Percentiles rank a stretch among this genome's conserved stretches.
Evolutionary conservation across 2,797 vertebrate genomes (phyloP).

Genomic region (Caiman crocodilus): DNA sequence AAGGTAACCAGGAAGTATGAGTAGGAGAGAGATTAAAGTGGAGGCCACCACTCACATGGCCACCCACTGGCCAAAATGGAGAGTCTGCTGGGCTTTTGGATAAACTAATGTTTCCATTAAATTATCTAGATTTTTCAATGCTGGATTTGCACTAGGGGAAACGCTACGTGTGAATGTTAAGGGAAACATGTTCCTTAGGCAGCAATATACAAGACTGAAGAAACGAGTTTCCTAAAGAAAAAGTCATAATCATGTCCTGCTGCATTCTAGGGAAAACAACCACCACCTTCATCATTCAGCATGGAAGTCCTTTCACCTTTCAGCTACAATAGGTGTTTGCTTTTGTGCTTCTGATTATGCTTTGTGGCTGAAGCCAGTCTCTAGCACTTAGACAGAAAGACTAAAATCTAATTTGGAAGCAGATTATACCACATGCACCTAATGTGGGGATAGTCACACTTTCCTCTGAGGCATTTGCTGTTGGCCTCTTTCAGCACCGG

Average conservation of each 20-base stretch:
- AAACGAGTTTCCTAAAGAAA: not conserved
- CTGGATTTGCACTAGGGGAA: not conserved
- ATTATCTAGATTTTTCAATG: not conserved
- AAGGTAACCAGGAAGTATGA: slow-evolving; percentile 59
- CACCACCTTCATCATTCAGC: rapidly evolving
- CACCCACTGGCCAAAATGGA: slow-evolving; percentile 52
- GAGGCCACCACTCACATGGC: slow-evolving; percentile 41
- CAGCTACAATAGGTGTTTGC: not conserved
- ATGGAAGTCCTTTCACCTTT: slow-evolving; percentile 21
- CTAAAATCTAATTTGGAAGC: not conserved
- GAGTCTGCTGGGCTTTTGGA: not conserved
- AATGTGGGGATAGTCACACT: not conserved
- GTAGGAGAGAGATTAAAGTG: slow-evolving; percentile 6
- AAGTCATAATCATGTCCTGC: not conserved
- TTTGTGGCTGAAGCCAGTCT: not conserved
- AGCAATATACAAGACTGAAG: not conserved
- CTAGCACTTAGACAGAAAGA: not conserved
- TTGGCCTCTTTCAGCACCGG: not conserved
- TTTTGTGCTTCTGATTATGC: slow-evolving; percentile 7
- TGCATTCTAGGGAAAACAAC: slow-evolving; percentile 27
- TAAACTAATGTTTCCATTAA: not conserved
- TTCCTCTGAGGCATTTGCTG: rapidly evolving
- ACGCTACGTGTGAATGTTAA: not conserved
- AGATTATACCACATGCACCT: not conserved
- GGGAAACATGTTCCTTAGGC: not conserved